A percentile compares a stretch with the other conserved stretches of the same genome.
phyloP scores from a whole-genome alignment of 2,888 invertebrate genomes.

The Idaea dimidiata region DNA sequence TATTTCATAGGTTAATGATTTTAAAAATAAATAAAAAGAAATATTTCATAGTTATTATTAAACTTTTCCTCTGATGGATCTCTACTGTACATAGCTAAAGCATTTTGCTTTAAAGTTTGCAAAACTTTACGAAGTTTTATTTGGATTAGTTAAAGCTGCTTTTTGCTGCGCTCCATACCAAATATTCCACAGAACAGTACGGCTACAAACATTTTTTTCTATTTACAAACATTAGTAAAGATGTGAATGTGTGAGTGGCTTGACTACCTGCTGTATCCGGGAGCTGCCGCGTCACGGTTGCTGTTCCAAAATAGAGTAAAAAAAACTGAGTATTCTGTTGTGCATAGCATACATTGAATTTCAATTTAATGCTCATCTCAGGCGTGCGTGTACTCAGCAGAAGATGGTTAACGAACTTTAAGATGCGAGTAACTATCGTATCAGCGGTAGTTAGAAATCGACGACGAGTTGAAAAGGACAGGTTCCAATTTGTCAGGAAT shows the following conservation, averaged over 20 bases:
- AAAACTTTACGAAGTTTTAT: neutral
- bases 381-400: conserved; percentile 27
- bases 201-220: conserved; percentile 32
- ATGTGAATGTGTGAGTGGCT: conserved; percentile 63
- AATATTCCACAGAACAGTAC: conserved; percentile 31
- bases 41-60: conserved; percentile 3
- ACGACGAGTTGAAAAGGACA: conserved; percentile 39
- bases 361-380: conserved; percentile 30
- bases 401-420: conserved; percentile 23
- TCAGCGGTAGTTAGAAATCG: conserved; percentile 30
- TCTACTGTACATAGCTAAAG: neutral
- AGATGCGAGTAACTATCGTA: neutral
- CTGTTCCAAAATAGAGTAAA: conserved; percentile 59
- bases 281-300: conserved; percentile 58
- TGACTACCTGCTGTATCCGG: conserved; percentile 73
- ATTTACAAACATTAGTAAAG: conserved; percentile 44
- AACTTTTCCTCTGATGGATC: neutral
- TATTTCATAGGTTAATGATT: neutral
- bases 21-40: neutral
- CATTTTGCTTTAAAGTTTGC: conserved; percentile 1
- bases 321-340: conserved; percentile 50
- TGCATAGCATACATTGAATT: conserved; percentile 55
- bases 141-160: neutral
- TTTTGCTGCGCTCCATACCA: conserved; percentile 7
- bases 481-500: conserved; percentile 39